Percentiles rank a stretch among this genome's conserved stretches.
These are phyloP conservation scores for Harpagifer antarcticus DNA, from an alignment of 2,797 vertebrate species.

Conservation along the genomic window DNA sequence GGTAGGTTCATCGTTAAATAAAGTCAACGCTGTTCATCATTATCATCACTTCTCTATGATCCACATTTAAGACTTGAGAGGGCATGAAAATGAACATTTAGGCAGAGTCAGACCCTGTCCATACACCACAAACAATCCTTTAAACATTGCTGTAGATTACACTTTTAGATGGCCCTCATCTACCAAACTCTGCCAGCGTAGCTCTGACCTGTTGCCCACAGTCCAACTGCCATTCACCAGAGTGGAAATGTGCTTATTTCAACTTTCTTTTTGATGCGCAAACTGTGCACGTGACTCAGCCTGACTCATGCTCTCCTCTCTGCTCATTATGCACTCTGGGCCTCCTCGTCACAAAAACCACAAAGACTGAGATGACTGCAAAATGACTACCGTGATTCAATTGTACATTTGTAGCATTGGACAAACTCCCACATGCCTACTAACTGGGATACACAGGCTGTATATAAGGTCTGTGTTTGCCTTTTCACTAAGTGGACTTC, in stretches of 20 bases:
- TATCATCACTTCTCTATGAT: not conserved
- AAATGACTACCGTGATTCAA: conserved; percentile 40
- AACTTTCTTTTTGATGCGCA: conserved; percentile 9
- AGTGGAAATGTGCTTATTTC: conserved; percentile 13
- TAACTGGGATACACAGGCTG: conserved; percentile 21
- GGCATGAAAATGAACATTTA: not conserved
- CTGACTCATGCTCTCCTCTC: conserved; percentile 43
- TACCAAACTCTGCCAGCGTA: conserved; percentile 1
- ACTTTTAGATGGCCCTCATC: not conserved
- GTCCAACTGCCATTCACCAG: conserved; percentile 12
- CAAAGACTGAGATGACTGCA: conserved; percentile 43
- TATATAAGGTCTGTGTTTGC: not conserved
- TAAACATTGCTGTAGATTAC: not conserved
- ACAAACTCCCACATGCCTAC: conserved; percentile 14
- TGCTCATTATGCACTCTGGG: conserved; percentile 61
- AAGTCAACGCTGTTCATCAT: not conserved
- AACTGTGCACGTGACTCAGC: conserved; percentile 35
- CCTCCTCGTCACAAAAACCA: conserved; percentile 44
- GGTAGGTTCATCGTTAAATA: not conserved
- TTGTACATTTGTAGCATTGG: conserved; percentile 25
- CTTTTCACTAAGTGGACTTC: conserved; percentile 1
- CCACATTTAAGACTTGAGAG: not conserved
- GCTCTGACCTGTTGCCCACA: conserved; percentile 3
- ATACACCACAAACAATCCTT: not conserved
- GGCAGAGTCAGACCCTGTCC: not conserved